These are phyloP conservation scores for Pangasius krempfi DNA, from an alignment of 2,797 vertebrate species.

Conservation along the genomic window DNA sequence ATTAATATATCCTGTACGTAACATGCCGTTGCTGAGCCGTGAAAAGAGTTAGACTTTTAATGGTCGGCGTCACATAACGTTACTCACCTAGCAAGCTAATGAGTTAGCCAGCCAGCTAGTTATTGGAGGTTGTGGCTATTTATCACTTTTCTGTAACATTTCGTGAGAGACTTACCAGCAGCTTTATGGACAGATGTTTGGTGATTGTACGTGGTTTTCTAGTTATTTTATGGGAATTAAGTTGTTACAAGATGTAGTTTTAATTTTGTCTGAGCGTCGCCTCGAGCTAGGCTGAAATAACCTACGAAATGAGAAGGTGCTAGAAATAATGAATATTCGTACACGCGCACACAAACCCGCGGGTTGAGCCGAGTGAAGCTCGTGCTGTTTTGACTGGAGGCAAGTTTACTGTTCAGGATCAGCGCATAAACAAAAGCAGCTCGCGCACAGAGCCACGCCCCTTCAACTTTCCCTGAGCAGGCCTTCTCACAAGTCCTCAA, in stretches of 20 bases:
- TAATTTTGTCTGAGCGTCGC: background rate
- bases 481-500: background rate
- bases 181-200: background rate
- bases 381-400: constrained; percentile 7
- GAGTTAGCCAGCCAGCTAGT: constrained; percentile 44
- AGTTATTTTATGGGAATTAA: no score
- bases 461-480: constrained; percentile 44
- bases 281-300: background rate
- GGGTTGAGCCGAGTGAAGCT: background rate
- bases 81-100: constrained; percentile 29
- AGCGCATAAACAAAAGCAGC: constrained; percentile 52
- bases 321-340: background rate
- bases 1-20: background rate
- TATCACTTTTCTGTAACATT: background rate
- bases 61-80: constrained; percentile 16
- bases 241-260: background rate
- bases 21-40: background rate
- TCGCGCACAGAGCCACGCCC: constrained; percentile 56
- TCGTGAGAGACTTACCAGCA: background rate
- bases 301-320: background rate
- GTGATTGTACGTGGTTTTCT: no score
- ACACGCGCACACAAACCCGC: background rate
- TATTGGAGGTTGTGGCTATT: background rate
- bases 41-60: constrained; percentile 3
- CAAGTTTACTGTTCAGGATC: constrained; percentile 16